phyloP scores from a whole-genome alignment of 2,113 vertebrate genomes.

The Paraplagusia blochii region DNA sequence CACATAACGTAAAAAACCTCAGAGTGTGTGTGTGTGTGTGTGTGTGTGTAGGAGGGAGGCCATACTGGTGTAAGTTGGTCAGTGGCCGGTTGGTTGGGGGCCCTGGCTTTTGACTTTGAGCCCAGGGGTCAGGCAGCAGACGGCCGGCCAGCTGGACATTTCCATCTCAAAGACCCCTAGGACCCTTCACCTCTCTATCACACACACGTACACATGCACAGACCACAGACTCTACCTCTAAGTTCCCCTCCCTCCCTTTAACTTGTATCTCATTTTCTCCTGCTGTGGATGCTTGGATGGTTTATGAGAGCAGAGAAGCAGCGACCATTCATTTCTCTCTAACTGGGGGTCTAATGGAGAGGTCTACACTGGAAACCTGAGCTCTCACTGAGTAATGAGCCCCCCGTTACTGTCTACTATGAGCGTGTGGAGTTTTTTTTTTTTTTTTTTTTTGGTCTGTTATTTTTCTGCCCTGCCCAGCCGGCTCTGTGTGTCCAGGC shows the following conservation, averaged over 20 bases:
- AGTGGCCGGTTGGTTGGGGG: neutral
- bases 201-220: constrained; percentile 26
- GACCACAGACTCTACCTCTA: constrained; percentile 33
- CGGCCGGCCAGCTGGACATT: constrained; percentile 97
- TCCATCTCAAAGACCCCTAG: constrained; percentile 90
- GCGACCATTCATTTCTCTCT: constrained; percentile 79
- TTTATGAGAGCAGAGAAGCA: constrained; percentile 79
- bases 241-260: constrained; percentile 74
- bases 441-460: constrained; percentile 8
- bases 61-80: constrained; percentile 50
- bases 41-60: neutral
- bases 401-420: constrained; percentile 76
- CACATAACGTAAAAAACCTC: too few relatives aligned
- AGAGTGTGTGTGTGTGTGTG: neutral
- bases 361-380: constrained; percentile 78
- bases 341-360: constrained; percentile 79
- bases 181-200: constrained; percentile 38
- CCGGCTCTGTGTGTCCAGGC: constrained; percentile 76
- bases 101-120: constrained; percentile 88
- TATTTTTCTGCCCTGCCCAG: constrained; percentile 25
- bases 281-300: constrained; percentile 74
- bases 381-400: constrained; percentile 83
- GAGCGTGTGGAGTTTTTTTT: constrained; percentile 14
- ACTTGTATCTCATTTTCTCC: constrained; percentile 73
- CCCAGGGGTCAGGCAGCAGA: constrained; percentile 94